Evolutionary conservation across 2,888 invertebrate genomes (phyloP).

Genomic region (Ferrisia virgata): DNA sequence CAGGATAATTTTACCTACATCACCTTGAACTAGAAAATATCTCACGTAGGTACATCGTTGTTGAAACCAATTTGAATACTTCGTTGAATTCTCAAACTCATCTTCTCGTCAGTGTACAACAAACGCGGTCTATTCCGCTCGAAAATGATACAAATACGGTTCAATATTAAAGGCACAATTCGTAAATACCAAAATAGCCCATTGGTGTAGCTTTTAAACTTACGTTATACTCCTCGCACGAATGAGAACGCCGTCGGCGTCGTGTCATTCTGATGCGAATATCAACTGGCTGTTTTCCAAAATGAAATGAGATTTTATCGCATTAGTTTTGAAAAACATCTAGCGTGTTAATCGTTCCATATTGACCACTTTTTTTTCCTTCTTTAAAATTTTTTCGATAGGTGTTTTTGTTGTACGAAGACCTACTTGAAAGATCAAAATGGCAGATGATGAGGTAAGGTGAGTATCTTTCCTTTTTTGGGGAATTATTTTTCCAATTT

Average conservation of each 20-base stretch:
- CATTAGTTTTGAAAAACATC: not conserved
- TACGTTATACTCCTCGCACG: no score
- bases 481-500: not conserved
- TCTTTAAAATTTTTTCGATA: not conserved
- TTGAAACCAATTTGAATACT: not conserved
- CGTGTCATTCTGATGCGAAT: not conserved
- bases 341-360: not conserved
- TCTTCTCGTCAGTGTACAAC: not conserved
- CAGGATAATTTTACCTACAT: not conserved
- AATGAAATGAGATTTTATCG: constrained; percentile 17
- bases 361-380: not conserved
- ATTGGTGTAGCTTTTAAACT: not conserved
- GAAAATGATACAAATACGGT: no score
- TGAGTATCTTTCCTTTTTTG: constrained; percentile 24
- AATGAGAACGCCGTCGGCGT: not conserved
- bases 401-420: constrained; percentile 4
- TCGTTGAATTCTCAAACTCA: not conserved
- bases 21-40: not conserved
- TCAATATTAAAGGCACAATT: no score
- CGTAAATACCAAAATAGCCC: constrained; percentile 21
- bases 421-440: not conserved
- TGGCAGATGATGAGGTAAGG: constrained; percentile 45
- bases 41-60: not conserved
- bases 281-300: not conserved
- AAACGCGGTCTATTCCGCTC: no score